Evolutionary conservation across 2,113 vertebrate species (phyloP), one percentile per base, ranked within the genome.

Genomic region (Lucifuga dentata): DNA sequence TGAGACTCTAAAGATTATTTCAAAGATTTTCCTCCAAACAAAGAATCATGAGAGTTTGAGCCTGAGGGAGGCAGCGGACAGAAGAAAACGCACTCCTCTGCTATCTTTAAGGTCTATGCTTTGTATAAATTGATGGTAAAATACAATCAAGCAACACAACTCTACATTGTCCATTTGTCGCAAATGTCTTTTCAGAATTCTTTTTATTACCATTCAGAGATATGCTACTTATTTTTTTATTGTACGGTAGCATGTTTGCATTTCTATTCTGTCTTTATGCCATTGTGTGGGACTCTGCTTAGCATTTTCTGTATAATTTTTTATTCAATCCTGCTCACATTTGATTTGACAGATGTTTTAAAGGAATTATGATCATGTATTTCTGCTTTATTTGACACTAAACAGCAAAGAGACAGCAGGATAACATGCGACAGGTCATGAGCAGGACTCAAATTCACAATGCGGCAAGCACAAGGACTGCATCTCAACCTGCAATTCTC

Each of bases 21-120:
- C 62, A 64, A 38, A 78, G 43, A 45, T 32, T 64, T 80, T 68
- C 3, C 16, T 87, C 74, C 29, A 57, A 49, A 40, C 17, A 49
- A 55, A 64, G 63, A 76, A 63, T 39, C 58, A 48, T 32, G 13
- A 21, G 39, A 20, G 13, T 16, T 15, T 12, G 5, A 7, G 9
- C 11, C 11, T 45, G 10, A 11, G 55, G 49, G 67, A 71, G 60
- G 56, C 53, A 67, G 50, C 52, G 72, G 67, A 69, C 56, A 29
- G 45, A 76, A 73, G 60, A 44, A 76, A 74, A 83, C 68, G 76
- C 67, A 80, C 86, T 76, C 76, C 57, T 77, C 64, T 1, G 21
- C 73, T 66, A 58, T 78, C 58, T 50, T 73, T 76, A 89, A 90
- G 88, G 88, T 86, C 86, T 89, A 83, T 58, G 80, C 84, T 88